Base-by-base conservation (phyloP, 2,797 vertebrate genomes). In the Champsocephalus esox region DNA sequence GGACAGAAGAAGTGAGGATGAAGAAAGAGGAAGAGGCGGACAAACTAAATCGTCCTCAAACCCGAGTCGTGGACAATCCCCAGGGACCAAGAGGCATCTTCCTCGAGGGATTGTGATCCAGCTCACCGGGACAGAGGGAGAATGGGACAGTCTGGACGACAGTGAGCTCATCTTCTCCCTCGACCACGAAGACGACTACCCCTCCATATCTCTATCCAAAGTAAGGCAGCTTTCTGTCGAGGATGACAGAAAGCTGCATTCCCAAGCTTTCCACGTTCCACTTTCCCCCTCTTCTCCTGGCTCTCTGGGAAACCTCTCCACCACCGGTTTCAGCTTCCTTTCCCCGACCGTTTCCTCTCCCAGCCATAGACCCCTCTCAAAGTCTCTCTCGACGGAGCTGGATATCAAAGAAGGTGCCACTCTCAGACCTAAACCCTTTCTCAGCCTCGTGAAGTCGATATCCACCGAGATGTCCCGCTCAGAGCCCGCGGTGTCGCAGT, bases 401-500 rank as follows among this genome's bases (percentile, higher is more conserved):
- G 95, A 96, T 72, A 75, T 92, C 3, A 95, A 93, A 72, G 95
- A 96, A n/a, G 61, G 89, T 41, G 91, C 76, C 21, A 92, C 69
- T 19, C 95, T 88, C 3, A 89, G 93, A 66, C 92, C 94, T 2
- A 90, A 82, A 61, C 93, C 96, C 4, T 59, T 96, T 32, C 92
- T 96, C 65, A 96, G 87, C 88, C 93, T 97, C 0, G 96, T 97
- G n/a, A 96, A 95, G 87, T 96, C 96, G 0, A 96, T 97, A 83
- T 97, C 96, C n/a, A 95, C 95, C 0, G 96, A 97, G 90, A 89
- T 96, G 58, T 95, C 95, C 34, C 91, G 92, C 70, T 94, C 94
- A 0, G 94, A 96, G 59, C 95, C 95, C 0, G 96, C 96, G 65
- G 95, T 97, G 56, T 95, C 95, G 0, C 96, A 95, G 71, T 97